These are phyloP conservation scores for Dendrocopos noguchii DNA, from an alignment of 2,113 vertebrate species.

Conservation along the genomic window DNA sequence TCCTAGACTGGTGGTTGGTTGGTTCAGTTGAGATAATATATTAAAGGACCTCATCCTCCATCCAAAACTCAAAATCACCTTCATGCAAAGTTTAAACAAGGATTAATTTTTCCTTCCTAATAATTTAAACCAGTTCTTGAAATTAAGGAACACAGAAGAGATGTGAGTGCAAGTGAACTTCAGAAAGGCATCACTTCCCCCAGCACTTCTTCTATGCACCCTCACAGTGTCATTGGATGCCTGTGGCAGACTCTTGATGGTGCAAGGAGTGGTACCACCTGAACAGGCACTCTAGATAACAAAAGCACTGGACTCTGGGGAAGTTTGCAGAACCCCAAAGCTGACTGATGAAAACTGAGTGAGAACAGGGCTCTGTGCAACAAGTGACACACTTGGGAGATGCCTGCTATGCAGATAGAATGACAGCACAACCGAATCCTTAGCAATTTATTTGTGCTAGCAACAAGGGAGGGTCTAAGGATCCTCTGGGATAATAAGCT, in stretches of 20 bases:
- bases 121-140: not conserved
- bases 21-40: not conserved
- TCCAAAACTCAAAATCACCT: not conserved
- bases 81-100: not conserved
- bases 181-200: not conserved
- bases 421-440: not conserved
- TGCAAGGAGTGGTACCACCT: not conserved
- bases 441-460: not conserved
- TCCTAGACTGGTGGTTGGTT: not conserved
- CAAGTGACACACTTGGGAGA: not conserved
- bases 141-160: not conserved
- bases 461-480: not conserved
- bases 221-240: rapidly evolving
- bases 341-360: not conserved
- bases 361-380: not conserved
- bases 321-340: not conserved
- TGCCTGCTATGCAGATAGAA: not conserved
- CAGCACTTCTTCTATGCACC: not conserved
- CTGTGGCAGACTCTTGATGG: not conserved
- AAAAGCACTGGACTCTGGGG: not conserved
- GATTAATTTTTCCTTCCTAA: not conserved
- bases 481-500: not conserved
- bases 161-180: not conserved
- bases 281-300: not conserved
- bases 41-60: not conserved